Evolutionary conservation across 2,797 vertebrate species (phyloP).

Genomic region (Catostomus latipinnis): DNA sequence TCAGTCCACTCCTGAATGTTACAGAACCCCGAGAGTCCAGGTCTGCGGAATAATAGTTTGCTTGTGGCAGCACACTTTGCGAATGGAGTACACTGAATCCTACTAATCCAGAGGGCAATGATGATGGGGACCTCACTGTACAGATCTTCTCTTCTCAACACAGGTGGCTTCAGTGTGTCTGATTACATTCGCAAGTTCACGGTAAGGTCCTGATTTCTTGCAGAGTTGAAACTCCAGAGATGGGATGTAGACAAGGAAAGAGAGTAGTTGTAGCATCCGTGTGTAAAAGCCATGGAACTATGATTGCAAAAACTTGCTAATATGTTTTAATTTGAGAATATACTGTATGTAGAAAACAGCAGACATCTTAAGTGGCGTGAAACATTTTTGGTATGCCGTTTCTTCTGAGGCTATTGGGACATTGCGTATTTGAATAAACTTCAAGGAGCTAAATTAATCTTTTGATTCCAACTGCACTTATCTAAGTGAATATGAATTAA

Average conservation of each 20-base stretch:
- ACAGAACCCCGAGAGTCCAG: conserved; percentile 36
- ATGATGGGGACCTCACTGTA: conserved; percentile 79
- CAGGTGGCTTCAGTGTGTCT: conserved; percentile 79
- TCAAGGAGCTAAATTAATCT: background rate
- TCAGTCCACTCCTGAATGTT: conserved; percentile 64
- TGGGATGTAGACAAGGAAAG: no score
- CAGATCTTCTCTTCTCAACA: conserved; percentile 71
- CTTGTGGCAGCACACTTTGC: conserved; percentile 7
- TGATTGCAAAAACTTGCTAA: no score
- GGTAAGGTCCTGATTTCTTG: conserved; percentile 73
- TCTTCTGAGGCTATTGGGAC: background rate
- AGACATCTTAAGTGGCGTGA: no score
- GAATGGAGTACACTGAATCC: conserved; percentile 18
- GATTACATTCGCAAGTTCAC: conserved; percentile 80
- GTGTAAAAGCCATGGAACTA: no score
- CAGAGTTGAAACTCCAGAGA: no score
- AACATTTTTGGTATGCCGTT: background rate
- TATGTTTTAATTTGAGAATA: no score
- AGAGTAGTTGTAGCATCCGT: no score
- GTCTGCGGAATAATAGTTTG: background rate
- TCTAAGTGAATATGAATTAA: background rate
- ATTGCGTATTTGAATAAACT: background rate
- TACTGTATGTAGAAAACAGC: no score
- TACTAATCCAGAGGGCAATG: conserved; percentile 34
- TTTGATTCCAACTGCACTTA: background rate